Conservation (phyloP, 1,140 invertebrate species). For the Drosophila simulans region DNA sequence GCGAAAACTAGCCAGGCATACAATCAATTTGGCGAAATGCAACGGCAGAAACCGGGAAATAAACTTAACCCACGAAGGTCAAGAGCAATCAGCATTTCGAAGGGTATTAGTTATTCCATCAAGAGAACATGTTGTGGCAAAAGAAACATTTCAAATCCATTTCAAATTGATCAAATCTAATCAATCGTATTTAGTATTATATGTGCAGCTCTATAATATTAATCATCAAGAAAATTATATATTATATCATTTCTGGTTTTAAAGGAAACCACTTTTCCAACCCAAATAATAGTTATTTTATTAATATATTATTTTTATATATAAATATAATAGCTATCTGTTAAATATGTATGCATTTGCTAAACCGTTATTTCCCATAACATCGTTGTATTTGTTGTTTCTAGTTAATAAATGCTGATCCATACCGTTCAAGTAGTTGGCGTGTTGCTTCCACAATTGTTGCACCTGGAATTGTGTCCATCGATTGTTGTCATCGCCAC, state of each 20-base stretch:
- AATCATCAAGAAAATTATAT: too few relatives aligned
- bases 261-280: too few relatives aligned
- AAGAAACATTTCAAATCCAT: too few relatives aligned
- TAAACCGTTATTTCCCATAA: neutral
- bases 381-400: neutral
- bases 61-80: constrained; percentile 21
- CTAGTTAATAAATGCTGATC: constrained; percentile 14
- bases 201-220: too few relatives aligned
- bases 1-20: constrained; percentile 50
- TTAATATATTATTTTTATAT: too few relatives aligned
- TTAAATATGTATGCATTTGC: neutral
- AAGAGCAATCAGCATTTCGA: constrained; percentile 7
- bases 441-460: constrained; percentile 84
- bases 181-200: too few relatives aligned
- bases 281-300: too few relatives aligned
- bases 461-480: constrained; percentile 85
- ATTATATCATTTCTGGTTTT: too few relatives aligned
- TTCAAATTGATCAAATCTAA: too few relatives aligned
- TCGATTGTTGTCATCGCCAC: constrained; percentile 75
- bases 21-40: constrained; percentile 60
- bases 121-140: neutral
- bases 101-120: neutral
- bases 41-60: constrained; percentile 22
- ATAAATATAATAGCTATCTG: too few relatives aligned
- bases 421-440: constrained; percentile 84